Conservation (phyloP, 2,888 invertebrate genomes). For the Flexamia atlantica region DNA sequence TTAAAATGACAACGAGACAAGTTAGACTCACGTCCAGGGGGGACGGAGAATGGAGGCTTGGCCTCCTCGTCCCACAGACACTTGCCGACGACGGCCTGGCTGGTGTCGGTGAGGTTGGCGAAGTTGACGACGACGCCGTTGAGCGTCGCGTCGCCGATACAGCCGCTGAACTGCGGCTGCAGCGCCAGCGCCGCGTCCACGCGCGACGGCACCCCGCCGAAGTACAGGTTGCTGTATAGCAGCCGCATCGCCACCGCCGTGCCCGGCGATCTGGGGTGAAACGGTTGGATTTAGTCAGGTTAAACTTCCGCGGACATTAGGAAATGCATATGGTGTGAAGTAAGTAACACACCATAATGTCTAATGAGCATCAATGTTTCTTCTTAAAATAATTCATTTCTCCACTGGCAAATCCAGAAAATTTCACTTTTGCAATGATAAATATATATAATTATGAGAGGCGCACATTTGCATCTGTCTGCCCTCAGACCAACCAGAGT, state of each 20-base stretch:
- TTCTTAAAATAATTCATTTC: no score
- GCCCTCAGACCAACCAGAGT: no score
- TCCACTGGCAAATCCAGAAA: no score
- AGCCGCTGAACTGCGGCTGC: conserved; percentile 87
- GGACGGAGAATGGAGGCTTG: conserved; percentile 36
- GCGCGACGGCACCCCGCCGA: conserved; percentile 87
- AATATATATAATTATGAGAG: no score
- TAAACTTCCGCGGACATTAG: no score
- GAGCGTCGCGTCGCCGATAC: conserved; percentile 94
- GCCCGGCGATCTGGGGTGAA: conserved; percentile 22
- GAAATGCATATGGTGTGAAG: no score
- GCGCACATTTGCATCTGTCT: no score
- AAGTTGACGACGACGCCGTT: conserved; percentile 90
- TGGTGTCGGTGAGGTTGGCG: conserved; percentile 81
- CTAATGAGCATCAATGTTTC: no score
- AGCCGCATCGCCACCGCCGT: conserved; percentile 80
- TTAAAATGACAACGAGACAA: no score
- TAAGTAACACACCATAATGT: no score
- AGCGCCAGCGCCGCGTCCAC: conserved; percentile 74
- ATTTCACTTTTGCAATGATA: no score
- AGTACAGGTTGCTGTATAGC: conserved; percentile 85
- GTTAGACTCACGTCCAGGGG: conserved; percentile 28
- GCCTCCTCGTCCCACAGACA: conserved; percentile 74
- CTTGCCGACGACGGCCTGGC: conserved; percentile 79
- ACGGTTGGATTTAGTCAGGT: no score